Conservation (phyloP, 2,888 invertebrate species). For the Melinaea menophilus region DNA sequence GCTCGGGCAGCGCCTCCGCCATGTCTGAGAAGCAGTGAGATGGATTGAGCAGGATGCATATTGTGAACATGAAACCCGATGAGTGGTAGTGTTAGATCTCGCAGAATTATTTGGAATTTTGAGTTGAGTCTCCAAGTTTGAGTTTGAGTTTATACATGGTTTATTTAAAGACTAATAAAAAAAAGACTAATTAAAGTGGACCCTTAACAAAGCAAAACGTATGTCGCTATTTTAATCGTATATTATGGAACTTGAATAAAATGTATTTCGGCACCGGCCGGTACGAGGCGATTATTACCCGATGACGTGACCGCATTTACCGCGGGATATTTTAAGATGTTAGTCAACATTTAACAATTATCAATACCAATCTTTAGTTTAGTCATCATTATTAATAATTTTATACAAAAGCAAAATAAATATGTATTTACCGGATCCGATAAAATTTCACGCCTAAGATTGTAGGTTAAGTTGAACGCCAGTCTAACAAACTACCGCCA, state of each 20-base stretch:
- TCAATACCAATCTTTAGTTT: not conserved
- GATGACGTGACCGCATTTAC: conserved; percentile 15
- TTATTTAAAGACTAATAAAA: too few species aligned
- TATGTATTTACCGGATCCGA: conserved; percentile 18
- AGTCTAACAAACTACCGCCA: not conserved
- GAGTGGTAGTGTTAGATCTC: too few species aligned
- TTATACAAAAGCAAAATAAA: not conserved
- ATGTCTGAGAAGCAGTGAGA: conserved; percentile 45
- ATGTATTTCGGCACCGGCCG: not conserved
- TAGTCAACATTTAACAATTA: not conserved
- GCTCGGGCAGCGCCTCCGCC: conserved; percentile 56
- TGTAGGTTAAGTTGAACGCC: conserved; percentile 3
- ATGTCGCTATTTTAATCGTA: too few species aligned
- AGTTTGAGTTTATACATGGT: too few species aligned
- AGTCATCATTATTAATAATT: not conserved
- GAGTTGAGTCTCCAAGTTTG: too few species aligned
- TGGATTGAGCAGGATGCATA: too few species aligned
- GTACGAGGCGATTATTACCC: conserved; percentile 9
- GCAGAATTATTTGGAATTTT: too few species aligned
- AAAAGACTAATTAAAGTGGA: too few species aligned
- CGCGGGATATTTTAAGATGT: conserved; percentile 23
- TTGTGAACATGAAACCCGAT: too few species aligned
- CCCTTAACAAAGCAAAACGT: too few species aligned
- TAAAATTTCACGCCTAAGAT: conserved; percentile 3
- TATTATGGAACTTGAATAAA: too few species aligned